Conservation (phyloP, 2,113 vertebrate genomes). For the Vulpes vulpes region DNA sequence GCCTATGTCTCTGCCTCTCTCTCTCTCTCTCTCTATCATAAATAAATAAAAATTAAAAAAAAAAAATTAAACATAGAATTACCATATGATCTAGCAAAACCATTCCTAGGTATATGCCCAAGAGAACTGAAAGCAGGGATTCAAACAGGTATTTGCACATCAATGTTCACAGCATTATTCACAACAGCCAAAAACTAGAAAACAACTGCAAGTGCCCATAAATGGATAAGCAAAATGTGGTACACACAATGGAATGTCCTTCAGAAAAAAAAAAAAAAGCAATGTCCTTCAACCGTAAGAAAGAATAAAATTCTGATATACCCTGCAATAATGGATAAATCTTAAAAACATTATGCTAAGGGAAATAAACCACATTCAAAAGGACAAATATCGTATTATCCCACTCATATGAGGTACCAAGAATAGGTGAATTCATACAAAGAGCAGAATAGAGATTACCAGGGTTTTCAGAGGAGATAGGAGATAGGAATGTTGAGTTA, state of each 20-base stretch:
- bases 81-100: background rate
- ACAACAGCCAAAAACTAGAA: background rate
- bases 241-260: background rate
- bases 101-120: background rate
- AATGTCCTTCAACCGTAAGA: background rate
- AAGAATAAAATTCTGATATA: background rate
- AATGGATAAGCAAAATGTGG: background rate
- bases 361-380: background rate
- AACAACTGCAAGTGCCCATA: background rate
- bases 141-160: background rate
- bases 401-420: background rate
- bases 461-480: background rate
- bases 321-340: constrained; percentile 2
- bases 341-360: constrained; percentile 16
- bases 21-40: too few species aligned
- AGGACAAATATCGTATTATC: background rate
- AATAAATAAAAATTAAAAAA: too few species aligned
- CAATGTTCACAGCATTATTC: background rate
- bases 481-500: background rate
- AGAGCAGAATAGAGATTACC: background rate
- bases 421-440: background rate
- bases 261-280: background rate
- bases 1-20: too few species aligned
- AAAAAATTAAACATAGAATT: constrained; percentile 42
- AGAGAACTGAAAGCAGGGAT: background rate